Conservation (phyloP, 2,888 invertebrate species). For the Platycheirus albimanus region DNA sequence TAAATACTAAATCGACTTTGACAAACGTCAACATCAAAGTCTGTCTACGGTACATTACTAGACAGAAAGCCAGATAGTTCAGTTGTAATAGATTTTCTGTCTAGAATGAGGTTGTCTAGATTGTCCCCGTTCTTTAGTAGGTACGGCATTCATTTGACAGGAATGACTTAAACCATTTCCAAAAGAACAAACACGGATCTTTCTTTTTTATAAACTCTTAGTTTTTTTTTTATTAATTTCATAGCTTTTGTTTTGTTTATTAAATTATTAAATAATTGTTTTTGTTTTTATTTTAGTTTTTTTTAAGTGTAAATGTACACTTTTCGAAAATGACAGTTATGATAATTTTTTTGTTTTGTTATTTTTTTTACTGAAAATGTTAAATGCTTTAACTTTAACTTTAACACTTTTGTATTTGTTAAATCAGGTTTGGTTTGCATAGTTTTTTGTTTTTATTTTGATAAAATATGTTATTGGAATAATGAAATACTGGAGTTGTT, state of each 20-base stretch:
- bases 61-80: too few species aligned
- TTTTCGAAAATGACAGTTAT: slow-evolving; percentile 62
- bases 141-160: too few species aligned
- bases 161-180: too few species aligned
- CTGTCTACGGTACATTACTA: too few species aligned
- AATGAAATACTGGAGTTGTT: slow-evolving; percentile 50
- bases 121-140: too few species aligned
- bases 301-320: slow-evolving; percentile 41
- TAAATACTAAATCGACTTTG: too few species aligned
- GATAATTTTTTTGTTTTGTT: slow-evolving; percentile 40
- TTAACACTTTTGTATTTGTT: slow-evolving; percentile 52
- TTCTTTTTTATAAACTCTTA: slow-evolving; percentile 56
- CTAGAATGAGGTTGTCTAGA: too few species aligned
- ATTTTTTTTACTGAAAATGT: slow-evolving; percentile 32
- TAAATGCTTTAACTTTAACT: slow-evolving; percentile 58
- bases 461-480: slow-evolving; percentile 43
- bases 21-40: too few species aligned
- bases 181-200: neutral
- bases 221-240: slow-evolving; percentile 45
- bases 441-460: slow-evolving; percentile 1
- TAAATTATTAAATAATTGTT: slow-evolving; percentile 50
- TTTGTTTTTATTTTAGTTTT: too few species aligned
- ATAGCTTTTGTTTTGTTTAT: slow-evolving; percentile 53
- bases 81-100: too few species aligned
- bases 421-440: slow-evolving; percentile 49